Evolutionary conservation across 2,113 vertebrate genomes (phyloP).

Genomic region (Eolophus roseicapilla): DNA sequence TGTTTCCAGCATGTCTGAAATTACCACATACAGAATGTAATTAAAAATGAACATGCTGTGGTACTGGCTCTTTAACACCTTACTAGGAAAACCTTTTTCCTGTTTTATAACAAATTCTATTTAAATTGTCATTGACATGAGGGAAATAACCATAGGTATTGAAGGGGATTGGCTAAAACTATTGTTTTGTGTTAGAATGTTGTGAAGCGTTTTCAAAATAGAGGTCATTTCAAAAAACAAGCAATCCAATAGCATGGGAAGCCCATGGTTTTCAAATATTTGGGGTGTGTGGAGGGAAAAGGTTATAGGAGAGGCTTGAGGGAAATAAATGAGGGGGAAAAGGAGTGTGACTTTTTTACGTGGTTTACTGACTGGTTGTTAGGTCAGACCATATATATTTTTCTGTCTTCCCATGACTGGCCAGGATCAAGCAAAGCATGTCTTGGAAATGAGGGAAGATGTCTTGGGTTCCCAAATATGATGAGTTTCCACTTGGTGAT

Average conservation of each 20-base stretch:
- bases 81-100: neutral
- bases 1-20: neutral
- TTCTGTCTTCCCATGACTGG: neutral
- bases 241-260: neutral
- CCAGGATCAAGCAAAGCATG: neutral
- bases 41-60: neutral
- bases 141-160: neutral
- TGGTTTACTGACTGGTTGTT: neutral
- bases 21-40: neutral
- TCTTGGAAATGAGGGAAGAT: neutral
- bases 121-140: neutral
- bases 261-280: neutral
- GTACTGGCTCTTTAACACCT: neutral
- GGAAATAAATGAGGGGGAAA: neutral
- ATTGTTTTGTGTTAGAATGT: neutral
- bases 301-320: neutral
- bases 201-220: neutral
- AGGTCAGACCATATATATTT: neutral
- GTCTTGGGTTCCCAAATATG: neutral
- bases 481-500: neutral
- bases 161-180: neutral
- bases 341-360: neutral
- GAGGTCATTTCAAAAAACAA: neutral
- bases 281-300: neutral
- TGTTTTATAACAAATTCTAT: neutral